Conservation (phyloP, 2,888 invertebrate species). For the Perithous albicinctus region DNA sequence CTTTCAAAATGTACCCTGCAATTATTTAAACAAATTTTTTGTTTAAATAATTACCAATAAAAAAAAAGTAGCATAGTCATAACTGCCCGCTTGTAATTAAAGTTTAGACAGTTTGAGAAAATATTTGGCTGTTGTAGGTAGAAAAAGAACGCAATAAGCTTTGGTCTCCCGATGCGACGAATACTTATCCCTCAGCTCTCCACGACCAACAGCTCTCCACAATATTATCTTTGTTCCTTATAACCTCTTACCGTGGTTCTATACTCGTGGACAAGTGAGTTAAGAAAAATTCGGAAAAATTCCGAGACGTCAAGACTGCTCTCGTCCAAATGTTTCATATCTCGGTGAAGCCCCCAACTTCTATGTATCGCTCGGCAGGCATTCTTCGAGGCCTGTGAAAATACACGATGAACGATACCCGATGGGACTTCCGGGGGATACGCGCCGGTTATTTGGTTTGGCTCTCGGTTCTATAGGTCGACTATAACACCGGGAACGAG, state of each 20-base stretch:
- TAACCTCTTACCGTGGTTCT: constrained; percentile 26
- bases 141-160: too few relatives aligned
- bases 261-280: background rate
- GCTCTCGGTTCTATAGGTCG: constrained; percentile 47
- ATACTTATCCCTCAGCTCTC: background rate
- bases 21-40: background rate
- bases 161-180: background rate
- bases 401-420: constrained; percentile 73
- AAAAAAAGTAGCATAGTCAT: too few relatives aligned
- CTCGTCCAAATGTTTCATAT: constrained; percentile 63
- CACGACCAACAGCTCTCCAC: background rate
- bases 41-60: background rate
- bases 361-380: constrained; percentile 52
- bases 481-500: constrained; percentile 23
- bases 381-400: constrained; percentile 74
- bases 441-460: constrained; percentile 70
- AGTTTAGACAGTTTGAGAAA: background rate
- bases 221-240: constrained; percentile 48
- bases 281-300: constrained; percentile 34
- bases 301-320: constrained; percentile 42
- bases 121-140: too few relatives aligned
- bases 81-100: background rate
- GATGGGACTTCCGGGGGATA: constrained; percentile 76
- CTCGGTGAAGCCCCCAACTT: constrained; percentile 34
- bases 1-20: too few relatives aligned